phyloP scores from a whole-genome alignment of 2,113 vertebrate genomes.

The Proteles cristata region DNA sequence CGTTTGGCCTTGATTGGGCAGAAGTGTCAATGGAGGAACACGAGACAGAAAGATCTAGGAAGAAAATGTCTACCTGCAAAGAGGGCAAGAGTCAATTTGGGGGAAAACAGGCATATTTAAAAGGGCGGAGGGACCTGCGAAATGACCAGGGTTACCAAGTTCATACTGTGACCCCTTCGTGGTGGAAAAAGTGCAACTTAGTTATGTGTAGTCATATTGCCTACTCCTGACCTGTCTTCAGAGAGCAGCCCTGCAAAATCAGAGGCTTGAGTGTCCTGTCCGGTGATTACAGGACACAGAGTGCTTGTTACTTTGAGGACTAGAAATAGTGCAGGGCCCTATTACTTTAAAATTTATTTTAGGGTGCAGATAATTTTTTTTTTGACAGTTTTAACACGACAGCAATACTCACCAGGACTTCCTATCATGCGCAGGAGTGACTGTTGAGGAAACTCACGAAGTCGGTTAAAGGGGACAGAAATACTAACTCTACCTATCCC shows the following conservation, averaged over 20 bases:
- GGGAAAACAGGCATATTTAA: background rate
- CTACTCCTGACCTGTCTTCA: background rate
- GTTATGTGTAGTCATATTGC: too few relatives aligned
- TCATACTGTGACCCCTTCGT: background rate
- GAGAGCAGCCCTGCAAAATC: background rate
- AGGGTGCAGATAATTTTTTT: background rate
- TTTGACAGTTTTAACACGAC: background rate
- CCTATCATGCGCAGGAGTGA: background rate
- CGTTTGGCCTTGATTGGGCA: background rate
- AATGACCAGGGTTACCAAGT: background rate
- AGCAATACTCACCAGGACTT: background rate
- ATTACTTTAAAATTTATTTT: background rate
- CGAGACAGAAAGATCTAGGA: background rate
- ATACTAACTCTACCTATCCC: background rate
- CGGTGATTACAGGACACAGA: background rate
- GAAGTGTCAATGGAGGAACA: background rate
- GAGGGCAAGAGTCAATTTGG: background rate
- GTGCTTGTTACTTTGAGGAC: background rate
- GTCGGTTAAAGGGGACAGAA: background rate
- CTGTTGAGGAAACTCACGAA: background rate
- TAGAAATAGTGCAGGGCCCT: background rate
- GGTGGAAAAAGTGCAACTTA: background rate
- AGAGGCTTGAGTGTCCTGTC: too few relatives aligned
- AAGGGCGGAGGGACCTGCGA: background rate
- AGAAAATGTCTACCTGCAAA: background rate